Evolutionary conservation across 1,140 invertebrate species (phyloP), one percentile per base, ranked within the genome.

Genomic region (Octopus sinensis): DNA sequence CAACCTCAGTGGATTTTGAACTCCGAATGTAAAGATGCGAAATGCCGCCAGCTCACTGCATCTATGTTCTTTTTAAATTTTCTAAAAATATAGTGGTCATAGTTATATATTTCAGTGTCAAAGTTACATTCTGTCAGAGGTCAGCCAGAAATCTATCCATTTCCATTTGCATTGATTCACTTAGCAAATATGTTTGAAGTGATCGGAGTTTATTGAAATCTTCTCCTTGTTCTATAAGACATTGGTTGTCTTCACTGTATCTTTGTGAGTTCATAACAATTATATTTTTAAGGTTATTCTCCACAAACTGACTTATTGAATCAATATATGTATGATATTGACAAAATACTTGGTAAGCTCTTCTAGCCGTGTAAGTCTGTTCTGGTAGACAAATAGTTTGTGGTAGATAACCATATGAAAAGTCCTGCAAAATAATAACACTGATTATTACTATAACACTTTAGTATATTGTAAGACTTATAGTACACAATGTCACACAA

Each of bases 71-170:
- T 43, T 43, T 43, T 43, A 43, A 43, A 43, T 43, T 43, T 43
- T 43, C 30, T 43, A 43, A 43, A 3, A 43, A 43, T 43, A 43
- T 43, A 43, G 30, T 43, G 30, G 30, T 43, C 30, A 43, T 43
- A 43, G 30, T 43, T 43, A 43, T 43, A 43, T 43, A 43, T 43
- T 43, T 43, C 30, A 43, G 30, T 43, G 30, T 43, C 30, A 43
- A 43, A 43, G 30, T 43, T 43, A 43, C 30, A 2, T 43, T 43
- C 1, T 43, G 30, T 43, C 30, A 73, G 17, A 73, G 5, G 6
- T 73, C 68, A 6, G 68, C 68, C 9, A 73, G 68, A 73, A 73
- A 73, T 73, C 68, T 13, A 13, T 73, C 68, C 68, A 73, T 73
- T 23, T 73, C 68, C 68, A 73, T 73, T 17, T 73, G 68, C 68